phyloP scores from a whole-genome alignment of 92 coral and sea anemone genomes.

The Blastomussa wellsi region DNA sequence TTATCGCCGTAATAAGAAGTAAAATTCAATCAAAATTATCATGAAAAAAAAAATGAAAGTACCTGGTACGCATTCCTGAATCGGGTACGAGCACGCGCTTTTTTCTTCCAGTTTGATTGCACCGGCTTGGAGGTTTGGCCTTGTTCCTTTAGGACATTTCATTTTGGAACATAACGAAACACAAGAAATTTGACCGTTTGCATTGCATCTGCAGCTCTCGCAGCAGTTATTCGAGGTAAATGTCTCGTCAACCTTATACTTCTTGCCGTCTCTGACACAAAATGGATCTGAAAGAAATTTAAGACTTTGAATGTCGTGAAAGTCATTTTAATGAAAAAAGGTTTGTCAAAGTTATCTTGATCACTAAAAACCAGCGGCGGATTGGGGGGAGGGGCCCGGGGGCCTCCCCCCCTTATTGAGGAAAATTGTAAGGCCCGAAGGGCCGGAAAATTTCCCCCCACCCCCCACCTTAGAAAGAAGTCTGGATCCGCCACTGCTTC shows the following conservation, averaged over 20 bases:
- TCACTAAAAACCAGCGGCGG: too few relatives aligned
- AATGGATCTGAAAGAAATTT: conserved; percentile 37
- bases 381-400: too few relatives aligned
- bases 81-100: conserved; percentile 61
- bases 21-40: not conserved
- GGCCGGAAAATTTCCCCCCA: too few relatives aligned
- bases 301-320: not conserved
- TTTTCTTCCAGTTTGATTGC: not conserved
- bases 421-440: too few relatives aligned
- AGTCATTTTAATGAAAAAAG: too few relatives aligned
- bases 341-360: too few relatives aligned
- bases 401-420: too few relatives aligned
- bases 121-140: conserved; percentile 35
- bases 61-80: conserved; percentile 66
- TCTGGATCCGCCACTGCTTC: too few relatives aligned
- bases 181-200: conserved; percentile 66
- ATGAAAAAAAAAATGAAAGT: not conserved
- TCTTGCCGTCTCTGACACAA: conserved; percentile 47
- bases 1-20: not conserved
- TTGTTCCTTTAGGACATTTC: conserved; percentile 65
- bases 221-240: conserved; percentile 63
- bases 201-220: conserved; percentile 66
- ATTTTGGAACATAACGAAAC: conserved; percentile 58
- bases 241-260: conserved; percentile 68
- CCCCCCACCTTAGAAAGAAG: too few relatives aligned